Evolutionary conservation across 2,888 invertebrate species (phyloP).

Genomic region (Pasiphila rectangulata): DNA sequence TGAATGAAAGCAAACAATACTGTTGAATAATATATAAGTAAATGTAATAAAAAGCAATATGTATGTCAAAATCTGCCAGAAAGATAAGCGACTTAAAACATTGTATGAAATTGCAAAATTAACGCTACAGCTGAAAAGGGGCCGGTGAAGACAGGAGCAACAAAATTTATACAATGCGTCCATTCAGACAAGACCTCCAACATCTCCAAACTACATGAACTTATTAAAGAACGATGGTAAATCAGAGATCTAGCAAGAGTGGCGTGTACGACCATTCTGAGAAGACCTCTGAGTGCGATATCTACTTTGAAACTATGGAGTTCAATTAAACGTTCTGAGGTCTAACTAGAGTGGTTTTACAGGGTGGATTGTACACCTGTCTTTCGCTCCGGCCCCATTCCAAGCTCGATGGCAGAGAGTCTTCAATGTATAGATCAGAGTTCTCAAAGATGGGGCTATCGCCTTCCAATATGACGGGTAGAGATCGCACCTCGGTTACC

Average conservation of each 20-base stretch:
- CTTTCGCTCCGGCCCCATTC: conserved; percentile 82
- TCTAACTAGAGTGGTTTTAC: conserved; percentile 27
- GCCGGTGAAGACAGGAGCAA: conserved; percentile 76
- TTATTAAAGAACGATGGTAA: neutral
- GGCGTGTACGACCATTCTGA: conserved; percentile 40
- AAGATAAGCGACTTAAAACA: conserved; percentile 7
- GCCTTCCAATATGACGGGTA: conserved; percentile 53
- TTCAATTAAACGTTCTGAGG: conserved; percentile 13
- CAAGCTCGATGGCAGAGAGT: conserved; percentile 92
- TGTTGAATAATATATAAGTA: too few species aligned
- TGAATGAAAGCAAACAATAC: neutral
- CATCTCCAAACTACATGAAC: conserved; percentile 7
- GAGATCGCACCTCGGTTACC: conserved; percentile 80
- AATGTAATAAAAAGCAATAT: conserved; percentile 25
- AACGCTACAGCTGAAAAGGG: conserved; percentile 54
- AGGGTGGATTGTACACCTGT: conserved; percentile 64
- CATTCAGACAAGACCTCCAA: conserved; percentile 52
- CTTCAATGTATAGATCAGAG: conserved; percentile 93
- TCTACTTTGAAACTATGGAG: neutral
- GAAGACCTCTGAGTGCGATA: conserved; percentile 41
- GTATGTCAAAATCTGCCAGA: neutral
- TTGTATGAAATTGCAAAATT: conserved; percentile 36
- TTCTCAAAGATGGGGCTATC: conserved; percentile 68
- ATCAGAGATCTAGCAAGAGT: conserved; percentile 10
- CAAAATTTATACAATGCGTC: conserved; percentile 52